phyloP scores from a whole-genome alignment of 2,113 vertebrate genomes.

The Apteryx mantelli region DNA sequence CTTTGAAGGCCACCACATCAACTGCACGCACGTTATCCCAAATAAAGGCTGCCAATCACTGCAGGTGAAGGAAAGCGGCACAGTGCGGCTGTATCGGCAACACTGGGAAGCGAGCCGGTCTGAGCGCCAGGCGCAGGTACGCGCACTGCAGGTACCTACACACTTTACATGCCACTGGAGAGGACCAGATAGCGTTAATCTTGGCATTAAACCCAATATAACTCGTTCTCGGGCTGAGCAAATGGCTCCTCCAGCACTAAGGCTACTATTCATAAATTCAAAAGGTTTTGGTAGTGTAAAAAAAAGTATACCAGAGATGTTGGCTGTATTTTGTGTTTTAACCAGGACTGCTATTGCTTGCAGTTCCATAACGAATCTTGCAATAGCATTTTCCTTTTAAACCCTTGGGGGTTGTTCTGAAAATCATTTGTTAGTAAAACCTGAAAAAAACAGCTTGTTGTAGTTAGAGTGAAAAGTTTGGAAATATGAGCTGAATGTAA shows the following conservation, averaged over 20 bases:
- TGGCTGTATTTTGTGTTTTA: not conserved
- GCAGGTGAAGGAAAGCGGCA: accelerated
- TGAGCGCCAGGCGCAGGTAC: not conserved
- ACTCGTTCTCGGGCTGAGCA: not conserved
- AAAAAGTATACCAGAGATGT: not conserved
- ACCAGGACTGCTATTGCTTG: not conserved
- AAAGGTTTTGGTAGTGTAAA: not conserved
- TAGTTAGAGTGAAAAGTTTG: not conserved
- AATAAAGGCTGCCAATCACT: not conserved
- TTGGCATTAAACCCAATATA: not conserved
- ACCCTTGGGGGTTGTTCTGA: not conserved
- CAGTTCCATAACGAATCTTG: not conserved
- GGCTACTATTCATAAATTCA: not conserved
- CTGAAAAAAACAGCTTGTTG: not conserved
- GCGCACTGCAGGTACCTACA: accelerated
- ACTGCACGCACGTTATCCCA: accelerated
- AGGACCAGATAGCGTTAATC: too few species aligned
- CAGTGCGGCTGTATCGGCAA: not conserved
- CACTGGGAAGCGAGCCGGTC: not conserved
- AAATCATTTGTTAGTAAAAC: not conserved
- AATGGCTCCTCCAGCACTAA: not conserved
- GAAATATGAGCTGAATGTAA: not conserved
- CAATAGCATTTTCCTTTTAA: not conserved
- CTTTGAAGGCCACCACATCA: conserved; percentile 12
- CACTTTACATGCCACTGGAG: not conserved